Percentiles rank a stretch among this genome's conserved stretches.
Evolutionary conservation across 2,888 invertebrate species (phyloP).

Genomic region (Acrobasis suavella): DNA sequence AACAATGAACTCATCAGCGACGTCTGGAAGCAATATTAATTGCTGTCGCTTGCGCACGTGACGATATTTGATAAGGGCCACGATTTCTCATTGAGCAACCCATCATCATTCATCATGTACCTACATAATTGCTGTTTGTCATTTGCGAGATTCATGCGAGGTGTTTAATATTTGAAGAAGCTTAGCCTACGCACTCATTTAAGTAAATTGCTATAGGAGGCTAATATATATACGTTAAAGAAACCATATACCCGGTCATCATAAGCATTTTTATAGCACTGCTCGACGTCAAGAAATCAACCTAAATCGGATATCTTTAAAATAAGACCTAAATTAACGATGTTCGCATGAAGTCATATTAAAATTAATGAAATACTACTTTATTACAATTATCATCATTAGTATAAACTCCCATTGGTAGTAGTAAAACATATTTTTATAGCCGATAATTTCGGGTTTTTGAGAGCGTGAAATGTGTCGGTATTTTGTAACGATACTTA

Average conservation of each 20-base stretch:
- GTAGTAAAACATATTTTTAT: slow-evolving; percentile 9
- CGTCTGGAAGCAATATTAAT: slow-evolving; percentile 66
- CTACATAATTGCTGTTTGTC: slow-evolving; percentile 26
- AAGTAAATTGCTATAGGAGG: slow-evolving; percentile 4
- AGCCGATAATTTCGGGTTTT: slow-evolving; percentile 39
- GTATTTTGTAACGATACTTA: slow-evolving; percentile 47
- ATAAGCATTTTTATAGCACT: too few relatives aligned
- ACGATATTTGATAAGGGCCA: slow-evolving; percentile 46
- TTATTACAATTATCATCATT: background rate
- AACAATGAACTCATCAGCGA: slow-evolving; percentile 75
- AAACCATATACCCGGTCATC: background rate
- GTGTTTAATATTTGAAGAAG: slow-evolving; percentile 14
- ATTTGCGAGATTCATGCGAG: slow-evolving; percentile 23
- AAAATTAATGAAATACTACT: background rate
- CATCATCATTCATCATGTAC: slow-evolving; percentile 9
- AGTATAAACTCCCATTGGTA: slow-evolving; percentile 3
- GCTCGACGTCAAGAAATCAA: too few relatives aligned
- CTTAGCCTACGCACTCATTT: background rate
- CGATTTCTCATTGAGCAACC: slow-evolving; percentile 34
- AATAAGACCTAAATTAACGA: background rate
- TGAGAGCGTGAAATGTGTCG: slow-evolving; percentile 54
- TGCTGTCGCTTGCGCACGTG: slow-evolving; percentile 49
- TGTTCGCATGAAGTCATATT: background rate
- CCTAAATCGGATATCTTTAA: too few relatives aligned
- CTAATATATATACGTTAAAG: background rate